Base-by-base conservation (phyloP, 1,140 invertebrate species). In the Mizuhopecten yessoensis region DNA sequence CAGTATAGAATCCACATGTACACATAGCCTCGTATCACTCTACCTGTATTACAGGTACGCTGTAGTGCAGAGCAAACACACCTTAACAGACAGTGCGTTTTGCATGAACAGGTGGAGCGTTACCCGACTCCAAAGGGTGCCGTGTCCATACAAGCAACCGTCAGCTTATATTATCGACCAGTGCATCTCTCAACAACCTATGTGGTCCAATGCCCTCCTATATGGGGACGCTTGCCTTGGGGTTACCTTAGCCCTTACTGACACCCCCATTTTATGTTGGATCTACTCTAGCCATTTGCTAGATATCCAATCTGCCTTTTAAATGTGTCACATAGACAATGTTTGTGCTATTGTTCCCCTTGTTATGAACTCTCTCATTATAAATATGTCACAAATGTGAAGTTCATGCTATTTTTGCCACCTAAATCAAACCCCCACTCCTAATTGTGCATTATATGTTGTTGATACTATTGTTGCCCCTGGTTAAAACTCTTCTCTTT, bases 61-160 rank as follows among this genome's bases (percentile, higher is more conserved):
- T 29, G n/a, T 75, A 0, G 57, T 29, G 57, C n/a, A 75, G 57
- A 29, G 57, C 17, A 17, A 29, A 29, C 57, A 75, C 23, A 75
- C n/a, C n/a, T n/a, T 75, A 11, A 75, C 57, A 29, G 23, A 75
- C 57, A 75, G 57, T 75, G n/a, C 57, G 57, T 29, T 75, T 29
- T 75, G 57, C 57, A 75, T 29, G 23, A 29, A 75, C 20, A 75
- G 57, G 57, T 75, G 57, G 57, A 75, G 57, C 57, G n/a, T 75
- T 75, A 75, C 23, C n/a, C 11, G 57, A 75, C 57, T 17, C 5
- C 57, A 29, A n/a, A 75, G n/a, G n/a, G 57, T 75, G 57, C 57
- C 57, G 29, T 75, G 57, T 75, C 57, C n/a, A 75, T 75, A 75
- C 57, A 75, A 75, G 57, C 29, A n/a, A 75, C 57, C 29, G 57